Conservation (phyloP, 1,140 invertebrate species). For the Saccostrea cuccullata region DNA sequence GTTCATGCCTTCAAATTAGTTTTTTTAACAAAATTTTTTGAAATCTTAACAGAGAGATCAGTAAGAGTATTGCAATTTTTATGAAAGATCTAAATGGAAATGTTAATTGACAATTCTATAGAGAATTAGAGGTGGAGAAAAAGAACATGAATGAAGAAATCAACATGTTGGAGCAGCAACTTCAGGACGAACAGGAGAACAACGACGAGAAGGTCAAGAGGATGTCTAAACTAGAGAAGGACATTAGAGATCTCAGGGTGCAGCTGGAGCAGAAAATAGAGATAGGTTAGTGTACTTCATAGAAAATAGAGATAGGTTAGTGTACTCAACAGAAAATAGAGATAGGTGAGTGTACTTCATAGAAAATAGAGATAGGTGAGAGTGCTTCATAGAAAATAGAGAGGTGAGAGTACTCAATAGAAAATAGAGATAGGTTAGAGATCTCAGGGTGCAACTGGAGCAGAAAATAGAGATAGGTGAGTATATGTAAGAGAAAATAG, state of each 20-base stretch:
- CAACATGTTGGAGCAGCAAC: slow-evolving; percentile 57
- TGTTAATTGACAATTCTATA: slow-evolving; percentile 6
- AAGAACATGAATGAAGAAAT: slow-evolving; percentile 59
- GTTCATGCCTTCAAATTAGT: no score
- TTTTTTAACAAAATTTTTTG: no score
- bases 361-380: not conserved
- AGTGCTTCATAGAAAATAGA: no score
- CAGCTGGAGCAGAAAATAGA: slow-evolving; percentile 71
- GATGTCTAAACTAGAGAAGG: slow-evolving; percentile 63
- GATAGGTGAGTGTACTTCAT: not conserved
- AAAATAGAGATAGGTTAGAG: not conserved
- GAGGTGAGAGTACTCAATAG: not conserved
- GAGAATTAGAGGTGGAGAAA: slow-evolving; percentile 61
- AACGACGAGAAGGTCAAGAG: slow-evolving; percentile 55
- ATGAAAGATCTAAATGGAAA: not conserved
- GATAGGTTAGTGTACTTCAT: slow-evolving; percentile 59
- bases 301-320: not conserved
- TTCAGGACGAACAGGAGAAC: slow-evolving; percentile 60
- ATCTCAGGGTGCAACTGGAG: no score
- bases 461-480: not conserved
- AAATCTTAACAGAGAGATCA: no score
- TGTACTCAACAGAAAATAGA: not conserved
- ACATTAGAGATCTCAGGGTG: slow-evolving; percentile 65
- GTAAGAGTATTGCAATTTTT: not conserved
- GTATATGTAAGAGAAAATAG: no score